These are phyloP conservation scores for Deroplatys truncata DNA, from an alignment of 2,888 invertebrate genomes.

Conservation along the genomic window DNA sequence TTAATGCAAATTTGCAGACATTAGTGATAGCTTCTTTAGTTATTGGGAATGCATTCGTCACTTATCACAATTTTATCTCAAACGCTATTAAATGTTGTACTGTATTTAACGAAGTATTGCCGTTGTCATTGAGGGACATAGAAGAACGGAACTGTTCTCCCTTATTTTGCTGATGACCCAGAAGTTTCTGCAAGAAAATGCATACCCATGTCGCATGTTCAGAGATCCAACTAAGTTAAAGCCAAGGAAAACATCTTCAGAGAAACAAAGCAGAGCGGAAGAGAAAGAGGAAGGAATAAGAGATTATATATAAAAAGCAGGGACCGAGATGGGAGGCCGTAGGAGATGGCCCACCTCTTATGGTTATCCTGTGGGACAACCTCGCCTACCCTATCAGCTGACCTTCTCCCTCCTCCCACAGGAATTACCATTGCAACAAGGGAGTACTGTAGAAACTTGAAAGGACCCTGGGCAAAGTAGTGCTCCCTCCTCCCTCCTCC, in stretches of 20 bases:
- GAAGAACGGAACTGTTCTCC: too few species aligned
- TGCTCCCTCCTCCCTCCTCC: constrained; percentile 1
- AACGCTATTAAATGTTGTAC: too few species aligned
- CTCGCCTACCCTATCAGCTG: constrained; percentile 38
- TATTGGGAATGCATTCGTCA: too few species aligned
- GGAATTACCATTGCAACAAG: constrained; percentile 17
- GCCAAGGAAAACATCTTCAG: background rate
- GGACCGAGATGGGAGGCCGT: background rate
- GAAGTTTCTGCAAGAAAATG: too few species aligned
- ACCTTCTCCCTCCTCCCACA: constrained; percentile 33
- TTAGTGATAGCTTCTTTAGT: too few species aligned
- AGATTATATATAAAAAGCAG: background rate
- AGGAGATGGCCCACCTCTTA: background rate
- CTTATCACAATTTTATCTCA: too few species aligned
- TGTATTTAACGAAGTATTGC: too few species aligned
- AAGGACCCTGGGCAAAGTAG: constrained; percentile 28
- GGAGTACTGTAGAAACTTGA: constrained; percentile 24
- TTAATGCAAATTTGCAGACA: too few species aligned
- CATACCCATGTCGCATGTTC: too few species aligned
- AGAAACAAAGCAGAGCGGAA: background rate
- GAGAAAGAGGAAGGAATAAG: background rate
- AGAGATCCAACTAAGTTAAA: background rate
- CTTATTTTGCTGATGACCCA: too few species aligned
- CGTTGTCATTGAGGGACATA: too few species aligned
- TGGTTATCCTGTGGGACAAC: constrained; percentile 25